A percentile compares a stretch with the other conserved stretches of the same genome.
Evolutionary conservation across 2,113 vertebrate genomes (phyloP).

Genomic region (Ochotona princeps): DNA sequence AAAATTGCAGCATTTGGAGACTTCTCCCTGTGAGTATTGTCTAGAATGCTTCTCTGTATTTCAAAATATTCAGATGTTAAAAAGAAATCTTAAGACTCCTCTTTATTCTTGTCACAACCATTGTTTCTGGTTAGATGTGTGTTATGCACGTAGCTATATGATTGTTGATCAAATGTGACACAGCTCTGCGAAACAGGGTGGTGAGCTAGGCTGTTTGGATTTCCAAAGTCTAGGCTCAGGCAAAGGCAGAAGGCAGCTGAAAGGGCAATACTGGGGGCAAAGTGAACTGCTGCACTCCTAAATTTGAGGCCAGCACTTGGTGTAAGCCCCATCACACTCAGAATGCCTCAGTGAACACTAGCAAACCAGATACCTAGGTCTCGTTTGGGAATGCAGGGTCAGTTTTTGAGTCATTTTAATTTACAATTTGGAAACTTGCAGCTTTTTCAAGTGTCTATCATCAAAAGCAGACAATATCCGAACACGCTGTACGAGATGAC

Average conservation of each 20-base stretch:
- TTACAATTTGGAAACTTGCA: neutral
- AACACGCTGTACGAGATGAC: neutral
- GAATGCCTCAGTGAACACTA: neutral
- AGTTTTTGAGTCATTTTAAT: conserved; percentile 37
- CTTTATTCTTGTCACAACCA: neutral
- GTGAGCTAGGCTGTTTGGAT: neutral
- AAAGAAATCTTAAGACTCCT: neutral
- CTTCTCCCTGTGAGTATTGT: neutral
- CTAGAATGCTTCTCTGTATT: neutral
- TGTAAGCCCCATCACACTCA: conserved; percentile 8
- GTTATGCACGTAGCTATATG: neutral
- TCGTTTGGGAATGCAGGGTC: neutral
- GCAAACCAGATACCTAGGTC: neutral
- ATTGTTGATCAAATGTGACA: neutral
- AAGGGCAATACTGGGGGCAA: neutral
- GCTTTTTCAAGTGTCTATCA: neutral
- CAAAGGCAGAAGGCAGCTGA: conserved; percentile 13
- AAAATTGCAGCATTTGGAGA: conserved; percentile 28
- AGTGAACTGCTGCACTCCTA: neutral
- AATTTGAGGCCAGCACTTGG: neutral
- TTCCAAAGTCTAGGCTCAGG: neutral
- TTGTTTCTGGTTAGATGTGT: neutral
- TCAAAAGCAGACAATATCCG: neutral
- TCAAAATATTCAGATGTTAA: conserved; percentile 43
- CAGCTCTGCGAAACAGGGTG: neutral